Conservation (phyloP, 1,140 invertebrate species). For the Nasonia giraulti region DNA sequence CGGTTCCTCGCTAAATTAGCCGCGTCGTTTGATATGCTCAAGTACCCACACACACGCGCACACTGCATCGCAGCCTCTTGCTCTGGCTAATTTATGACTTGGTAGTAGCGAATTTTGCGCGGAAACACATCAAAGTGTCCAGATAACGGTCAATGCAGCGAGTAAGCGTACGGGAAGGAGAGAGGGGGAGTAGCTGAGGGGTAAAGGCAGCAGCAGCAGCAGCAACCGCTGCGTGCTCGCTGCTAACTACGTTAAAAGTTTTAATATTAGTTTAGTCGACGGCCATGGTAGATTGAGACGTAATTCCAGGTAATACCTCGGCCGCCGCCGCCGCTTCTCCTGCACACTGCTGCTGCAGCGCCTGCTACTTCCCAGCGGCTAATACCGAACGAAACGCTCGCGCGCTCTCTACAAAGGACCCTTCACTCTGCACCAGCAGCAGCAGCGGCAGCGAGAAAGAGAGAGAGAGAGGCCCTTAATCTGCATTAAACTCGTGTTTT, state of each 20-base stretch:
- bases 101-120: slow-evolving; percentile 67
- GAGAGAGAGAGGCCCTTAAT: slow-evolving; percentile 63
- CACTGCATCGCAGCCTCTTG: not conserved
- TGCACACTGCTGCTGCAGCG: not conserved
- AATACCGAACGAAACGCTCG: slow-evolving; percentile 72
- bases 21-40: slow-evolving; percentile 22
- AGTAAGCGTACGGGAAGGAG: slow-evolving; percentile 54
- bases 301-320: slow-evolving; percentile 75
- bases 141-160: slow-evolving; percentile 70
- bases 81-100: slow-evolving; percentile 72
- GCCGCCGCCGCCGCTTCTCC: slow-evolving; percentile 58
- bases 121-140: slow-evolving; percentile 73
- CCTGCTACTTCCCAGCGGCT: slow-evolving; percentile 69
- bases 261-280: slow-evolving; percentile 77
- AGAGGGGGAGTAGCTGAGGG: slow-evolving; percentile 56
- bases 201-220: slow-evolving; percentile 66
- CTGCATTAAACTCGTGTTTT: slow-evolving; percentile 70
- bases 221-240: slow-evolving; percentile 46
- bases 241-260: slow-evolving; percentile 75
- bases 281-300: slow-evolving; percentile 76
- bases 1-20: too few relatives aligned
- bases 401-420: slow-evolving; percentile 68
- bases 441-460: not conserved
- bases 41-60: not conserved
- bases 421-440: slow-evolving; percentile 35